Conservation (phyloP, 2,797 vertebrate species). For the Choloepus didactylus region DNA sequence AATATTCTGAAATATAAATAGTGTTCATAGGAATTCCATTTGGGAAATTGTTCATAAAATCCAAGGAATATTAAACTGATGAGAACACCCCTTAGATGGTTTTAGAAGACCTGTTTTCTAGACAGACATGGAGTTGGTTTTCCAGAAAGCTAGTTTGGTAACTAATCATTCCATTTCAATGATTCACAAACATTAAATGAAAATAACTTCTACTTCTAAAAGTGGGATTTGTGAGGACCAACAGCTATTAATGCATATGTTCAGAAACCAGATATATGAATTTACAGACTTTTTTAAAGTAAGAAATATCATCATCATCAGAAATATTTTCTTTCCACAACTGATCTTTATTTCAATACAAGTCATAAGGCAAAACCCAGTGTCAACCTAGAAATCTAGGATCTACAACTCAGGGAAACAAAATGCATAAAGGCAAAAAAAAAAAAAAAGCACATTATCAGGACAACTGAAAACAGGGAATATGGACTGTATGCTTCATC, state of each 20-base stretch:
- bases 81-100: background rate
- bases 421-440: background rate
- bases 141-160: background rate
- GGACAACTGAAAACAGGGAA: too few species aligned
- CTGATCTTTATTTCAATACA: background rate
- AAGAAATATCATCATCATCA: background rate
- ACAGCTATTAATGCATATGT: background rate
- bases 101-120: background rate
- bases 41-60: background rate
- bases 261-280: background rate
- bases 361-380: background rate
- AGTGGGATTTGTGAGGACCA: background rate
- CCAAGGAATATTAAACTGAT: background rate
- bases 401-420: background rate
- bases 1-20: background rate
- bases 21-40: background rate
- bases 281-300: background rate
- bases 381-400: background rate
- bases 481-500: too few species aligned
- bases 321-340: background rate
- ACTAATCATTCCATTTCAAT: background rate
- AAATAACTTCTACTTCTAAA: constrained; percentile 24
- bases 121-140: background rate
- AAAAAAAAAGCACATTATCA: too few species aligned
- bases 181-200: background rate